phyloP scores from a whole-genome alignment of 2,113 vertebrate species.

The Heliornis fulica region DNA sequence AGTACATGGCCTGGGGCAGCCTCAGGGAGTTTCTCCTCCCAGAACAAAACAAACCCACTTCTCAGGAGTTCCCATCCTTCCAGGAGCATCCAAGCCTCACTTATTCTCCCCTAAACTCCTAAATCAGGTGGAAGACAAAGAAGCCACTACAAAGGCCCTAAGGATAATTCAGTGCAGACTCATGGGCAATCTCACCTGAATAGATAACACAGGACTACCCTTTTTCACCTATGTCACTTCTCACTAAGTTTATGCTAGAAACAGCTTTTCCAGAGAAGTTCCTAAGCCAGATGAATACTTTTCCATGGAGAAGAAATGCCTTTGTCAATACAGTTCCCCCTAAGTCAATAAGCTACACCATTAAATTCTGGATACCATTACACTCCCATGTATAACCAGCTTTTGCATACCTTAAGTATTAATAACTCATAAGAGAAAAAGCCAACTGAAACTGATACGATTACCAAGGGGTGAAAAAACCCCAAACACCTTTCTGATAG shows the following conservation, averaged over 20 bases:
- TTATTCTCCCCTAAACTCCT: neutral
- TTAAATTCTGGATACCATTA: neutral
- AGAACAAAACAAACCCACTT: neutral
- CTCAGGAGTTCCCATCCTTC: neutral
- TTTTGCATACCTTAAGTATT: neutral
- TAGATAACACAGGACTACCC: neutral
- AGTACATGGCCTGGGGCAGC: neutral
- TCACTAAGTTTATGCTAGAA: neutral
- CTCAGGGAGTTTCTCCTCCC: neutral
- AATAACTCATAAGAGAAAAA: neutral
- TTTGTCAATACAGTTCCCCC: neutral
- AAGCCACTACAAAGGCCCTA: neutral
- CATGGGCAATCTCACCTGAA: neutral
- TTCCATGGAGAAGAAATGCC: neutral
- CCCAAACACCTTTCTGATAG: neutral
- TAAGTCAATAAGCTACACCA: neutral
- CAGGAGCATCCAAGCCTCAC: neutral
- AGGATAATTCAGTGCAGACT: accelerated
- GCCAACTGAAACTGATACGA: neutral
- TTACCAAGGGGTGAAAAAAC: neutral
- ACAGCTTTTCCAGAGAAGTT: neutral
- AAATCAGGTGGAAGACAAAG: neutral
- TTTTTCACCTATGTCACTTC: neutral
- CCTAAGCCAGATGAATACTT: neutral
- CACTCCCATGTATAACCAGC: neutral